phyloP scores from a whole-genome alignment of 2,888 invertebrate genomes.

The Sphinx pinastri region DNA sequence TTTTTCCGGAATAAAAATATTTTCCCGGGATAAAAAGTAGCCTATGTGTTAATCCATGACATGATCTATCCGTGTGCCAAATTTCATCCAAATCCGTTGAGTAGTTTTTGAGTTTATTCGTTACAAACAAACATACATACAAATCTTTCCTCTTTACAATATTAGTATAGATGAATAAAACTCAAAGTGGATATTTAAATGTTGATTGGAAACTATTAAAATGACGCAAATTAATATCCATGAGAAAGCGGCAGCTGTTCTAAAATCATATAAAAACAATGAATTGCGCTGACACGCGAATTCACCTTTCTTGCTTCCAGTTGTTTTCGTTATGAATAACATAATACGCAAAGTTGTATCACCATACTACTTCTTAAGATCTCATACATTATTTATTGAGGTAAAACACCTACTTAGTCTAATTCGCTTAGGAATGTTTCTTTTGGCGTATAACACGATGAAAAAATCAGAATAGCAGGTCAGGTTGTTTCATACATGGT shows the following conservation, averaged over 20 bases:
- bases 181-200: constrained; percentile 41
- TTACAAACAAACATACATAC: too few species aligned
- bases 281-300: constrained; percentile 25
- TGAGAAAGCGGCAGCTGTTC: constrained; percentile 68
- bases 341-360: constrained; percentile 31
- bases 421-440: neutral
- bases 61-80: too few species aligned
- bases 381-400: neutral
- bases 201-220: constrained; percentile 66
- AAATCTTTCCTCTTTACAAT: too few species aligned
- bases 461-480: neutral
- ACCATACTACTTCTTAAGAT: constrained; percentile 19
- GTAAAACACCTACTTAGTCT: neutral
- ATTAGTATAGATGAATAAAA: too few species aligned
- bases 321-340: constrained; percentile 20
- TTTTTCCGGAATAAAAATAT: too few species aligned
- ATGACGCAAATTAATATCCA: constrained; percentile 69
- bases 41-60: too few species aligned
- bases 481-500: too few species aligned
- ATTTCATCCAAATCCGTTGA: too few species aligned
- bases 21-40: too few species aligned
- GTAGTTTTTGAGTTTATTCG: too few species aligned
- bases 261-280: constrained; percentile 43
- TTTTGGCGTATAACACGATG: neutral
- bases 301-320: constrained; percentile 5